Base-by-base conservation (phyloP, 2,888 invertebrate genomes). In the Oscheius sp. region DNA sequence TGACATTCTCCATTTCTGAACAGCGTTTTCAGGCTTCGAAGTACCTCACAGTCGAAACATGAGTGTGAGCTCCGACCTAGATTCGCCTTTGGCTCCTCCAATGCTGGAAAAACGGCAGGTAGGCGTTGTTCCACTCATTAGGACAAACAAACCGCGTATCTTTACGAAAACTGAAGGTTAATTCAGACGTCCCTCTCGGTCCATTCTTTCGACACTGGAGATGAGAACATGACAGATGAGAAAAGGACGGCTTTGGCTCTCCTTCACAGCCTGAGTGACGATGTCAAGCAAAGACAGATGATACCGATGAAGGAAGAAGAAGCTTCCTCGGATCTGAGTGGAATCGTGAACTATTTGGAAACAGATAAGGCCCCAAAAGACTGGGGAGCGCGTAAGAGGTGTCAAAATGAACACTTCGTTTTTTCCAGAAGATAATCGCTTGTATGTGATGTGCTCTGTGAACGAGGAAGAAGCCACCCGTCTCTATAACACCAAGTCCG, bases 331-430 rank as follows among this genome's bases (percentile, higher is more conserved):
- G 84, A 80, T 48, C 71, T 87, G 3, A 79, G 85, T 1, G 77
- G 75, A 10, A 78, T 87, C n/a, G 84, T 87, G 57, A 87, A 86
- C 72, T 87, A 87, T 58, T 80, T 87, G 72, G 84, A 86, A 77
- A 79, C 86, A 1, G 74, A 76, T 42, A 74, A 68, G 57, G 33
- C 68, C 1, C 74, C 74, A 3, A 74, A 74, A 57, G 68, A 68
- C 35, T 74, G 68, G 68, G 59, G 51, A 29, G 11, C 33, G 13
- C 55, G 73, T 73, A 65, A 73, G 73, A 42, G 47, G 11, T 65
- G 21, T 9, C 11, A 53, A 53, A n/a, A 2, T 51, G 32, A 29
- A 21, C 21, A 21, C 21, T 21, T 21, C 21, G 21, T 21, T 21
- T 21, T 21, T 76, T 74, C 68, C 68, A 73, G 76, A 32, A 13